Evolutionary conservation across 2,888 invertebrate genomes (phyloP).

Genomic region (Drosophila kuntzei): DNA sequence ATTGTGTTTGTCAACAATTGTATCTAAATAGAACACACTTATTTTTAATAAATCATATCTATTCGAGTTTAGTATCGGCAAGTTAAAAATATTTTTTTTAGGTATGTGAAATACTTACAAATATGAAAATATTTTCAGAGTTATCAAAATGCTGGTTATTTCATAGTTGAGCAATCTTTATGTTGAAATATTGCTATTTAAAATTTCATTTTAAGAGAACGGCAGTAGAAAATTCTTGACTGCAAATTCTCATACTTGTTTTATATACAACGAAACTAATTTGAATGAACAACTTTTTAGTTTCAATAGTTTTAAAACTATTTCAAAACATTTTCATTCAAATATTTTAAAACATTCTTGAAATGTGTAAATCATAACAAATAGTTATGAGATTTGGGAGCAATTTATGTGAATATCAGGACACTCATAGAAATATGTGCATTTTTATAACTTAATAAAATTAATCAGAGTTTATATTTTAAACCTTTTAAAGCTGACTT

Average conservation of each 20-base stretch:
- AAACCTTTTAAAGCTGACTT: background rate
- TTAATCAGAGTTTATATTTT: background rate
- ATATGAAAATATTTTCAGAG: background rate
- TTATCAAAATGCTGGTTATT: background rate
- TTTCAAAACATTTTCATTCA: constrained; percentile 9
- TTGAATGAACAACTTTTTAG: background rate
- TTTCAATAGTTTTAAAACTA: background rate
- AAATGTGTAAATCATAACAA: background rate
- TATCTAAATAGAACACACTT: no score
- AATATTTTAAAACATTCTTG: background rate
- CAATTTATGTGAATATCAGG: background rate
- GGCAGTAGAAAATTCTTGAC: background rate
- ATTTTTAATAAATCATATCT: no score
- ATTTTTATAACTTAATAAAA: background rate
- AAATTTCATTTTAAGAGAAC: no score
- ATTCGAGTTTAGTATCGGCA: no score
- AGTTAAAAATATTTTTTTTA: background rate
- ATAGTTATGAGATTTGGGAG: background rate
- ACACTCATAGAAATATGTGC: background rate
- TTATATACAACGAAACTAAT: background rate
- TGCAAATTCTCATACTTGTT: background rate
- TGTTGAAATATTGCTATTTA: background rate
- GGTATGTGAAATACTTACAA: no score
- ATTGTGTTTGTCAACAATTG: constrained; percentile 16
- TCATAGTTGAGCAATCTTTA: background rate